These are phyloP conservation scores for Pitta sordida DNA, from an alignment of 2,113 vertebrate genomes.

Conservation along the genomic window DNA sequence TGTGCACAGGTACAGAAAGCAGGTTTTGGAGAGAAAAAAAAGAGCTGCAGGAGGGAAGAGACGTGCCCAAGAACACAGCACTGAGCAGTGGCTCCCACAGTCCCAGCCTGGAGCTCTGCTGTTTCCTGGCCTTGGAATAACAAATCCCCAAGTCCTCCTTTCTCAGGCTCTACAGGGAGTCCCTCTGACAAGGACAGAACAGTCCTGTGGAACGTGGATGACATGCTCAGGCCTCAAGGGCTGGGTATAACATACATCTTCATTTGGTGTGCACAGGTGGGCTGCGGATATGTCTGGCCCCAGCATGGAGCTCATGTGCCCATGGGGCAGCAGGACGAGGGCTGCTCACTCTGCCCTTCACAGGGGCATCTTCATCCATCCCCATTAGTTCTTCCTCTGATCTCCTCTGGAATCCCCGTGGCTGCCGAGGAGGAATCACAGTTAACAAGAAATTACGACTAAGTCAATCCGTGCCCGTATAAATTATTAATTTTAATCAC, in stretches of 20 bases:
- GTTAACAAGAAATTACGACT: neutral
- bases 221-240: neutral
- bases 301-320: accelerated
- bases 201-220: neutral
- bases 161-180: accelerated
- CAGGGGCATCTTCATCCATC: neutral
- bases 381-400: neutral
- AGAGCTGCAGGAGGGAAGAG: neutral
- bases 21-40: neutral
- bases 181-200: neutral
- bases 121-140: neutral
- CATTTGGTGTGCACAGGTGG: neutral
- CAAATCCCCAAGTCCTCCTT: neutral
- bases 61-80: neutral
- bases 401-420: accelerated
- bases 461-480: neutral
- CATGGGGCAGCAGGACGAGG: neutral
- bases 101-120: neutral
- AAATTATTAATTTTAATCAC: constrained; percentile 46
- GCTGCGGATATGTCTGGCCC: neutral
- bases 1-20: neutral
- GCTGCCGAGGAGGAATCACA: neutral
- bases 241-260: neutral
- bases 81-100: accelerated
- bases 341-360: neutral